Evolutionary conservation across 2,888 invertebrate genomes (phyloP).

Genomic region (Protophormia terraenovae): DNA sequence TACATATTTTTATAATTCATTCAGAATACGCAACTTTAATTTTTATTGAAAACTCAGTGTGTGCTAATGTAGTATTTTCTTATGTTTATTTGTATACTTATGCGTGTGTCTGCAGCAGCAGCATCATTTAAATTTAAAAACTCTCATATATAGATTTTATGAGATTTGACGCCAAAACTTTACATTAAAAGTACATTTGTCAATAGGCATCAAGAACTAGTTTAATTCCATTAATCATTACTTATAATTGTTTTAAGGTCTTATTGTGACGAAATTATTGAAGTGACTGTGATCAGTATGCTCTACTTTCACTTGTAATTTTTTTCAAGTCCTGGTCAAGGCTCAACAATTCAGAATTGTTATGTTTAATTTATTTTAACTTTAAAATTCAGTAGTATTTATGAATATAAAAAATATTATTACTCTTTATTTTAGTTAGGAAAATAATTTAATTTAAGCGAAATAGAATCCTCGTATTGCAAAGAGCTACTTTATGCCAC

Average conservation of each 20-base stretch:
- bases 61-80: slow-evolving; percentile 15
- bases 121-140: background rate
- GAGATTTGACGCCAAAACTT: background rate
- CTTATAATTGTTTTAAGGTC: background rate
- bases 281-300: background rate
- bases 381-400: too few relatives aligned
- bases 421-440: too few relatives aligned
- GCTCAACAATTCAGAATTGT: too few relatives aligned
- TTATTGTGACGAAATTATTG: background rate
- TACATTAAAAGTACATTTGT: background rate
- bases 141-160: background rate
- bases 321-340: too few relatives aligned
- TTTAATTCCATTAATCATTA: background rate
- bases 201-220: background rate
- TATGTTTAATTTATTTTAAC: too few relatives aligned
- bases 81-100: background rate
- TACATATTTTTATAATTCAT: slow-evolving; percentile 62
- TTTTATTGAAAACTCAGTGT: slow-evolving; percentile 79
- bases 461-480: too few relatives aligned
- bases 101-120: background rate
- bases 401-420: too few relatives aligned
- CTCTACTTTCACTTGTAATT: background rate
- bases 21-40: slow-evolving; percentile 78
- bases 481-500: too few relatives aligned
- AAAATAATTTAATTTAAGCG: too few relatives aligned